Evolutionary conservation across 2,797 vertebrate species (phyloP).

Genomic region (Ispidina lecontei): DNA sequence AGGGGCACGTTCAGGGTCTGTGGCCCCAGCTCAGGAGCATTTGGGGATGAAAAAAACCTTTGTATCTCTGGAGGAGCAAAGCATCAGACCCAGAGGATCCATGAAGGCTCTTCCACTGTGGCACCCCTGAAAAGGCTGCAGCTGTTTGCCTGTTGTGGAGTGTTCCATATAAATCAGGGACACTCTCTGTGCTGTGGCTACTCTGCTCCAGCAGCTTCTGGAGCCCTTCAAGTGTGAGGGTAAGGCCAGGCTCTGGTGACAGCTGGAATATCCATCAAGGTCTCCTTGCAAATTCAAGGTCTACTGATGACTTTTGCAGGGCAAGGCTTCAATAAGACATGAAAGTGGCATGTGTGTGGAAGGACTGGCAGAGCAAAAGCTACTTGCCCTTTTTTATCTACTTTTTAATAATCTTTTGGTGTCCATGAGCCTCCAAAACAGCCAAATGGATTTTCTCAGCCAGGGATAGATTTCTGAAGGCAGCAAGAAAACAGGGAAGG

Average conservation of each 20-base stretch:
- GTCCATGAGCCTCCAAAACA: not conserved
- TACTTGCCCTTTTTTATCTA: not conserved
- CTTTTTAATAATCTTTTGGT: not conserved
- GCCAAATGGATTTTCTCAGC: not conserved
- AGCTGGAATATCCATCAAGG: not conserved
- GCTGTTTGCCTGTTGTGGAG: not conserved
- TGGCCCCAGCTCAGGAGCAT: not conserved
- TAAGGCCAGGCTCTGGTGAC: not conserved
- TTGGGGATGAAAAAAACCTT: not conserved
- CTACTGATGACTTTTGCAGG: not conserved
- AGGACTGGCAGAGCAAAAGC: not conserved
- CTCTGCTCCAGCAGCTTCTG: no score
- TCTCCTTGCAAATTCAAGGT: not conserved
- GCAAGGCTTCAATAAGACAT: not conserved
- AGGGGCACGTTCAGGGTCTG: not conserved
- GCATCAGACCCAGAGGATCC: not conserved
- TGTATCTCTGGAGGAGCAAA: not conserved
- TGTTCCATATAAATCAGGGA: not conserved
- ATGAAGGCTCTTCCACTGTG: not conserved
- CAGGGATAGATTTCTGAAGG: not conserved
- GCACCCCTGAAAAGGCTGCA: not conserved
- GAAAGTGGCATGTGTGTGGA: not conserved
- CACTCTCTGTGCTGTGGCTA: not conserved
- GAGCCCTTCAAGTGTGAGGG: not conserved
- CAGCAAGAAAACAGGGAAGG: constrained; percentile 2